Percentiles rank a stretch among this genome's conserved stretches.
phyloP scores from a whole-genome alignment of 2,888 invertebrate species.

The Volucella inanis region DNA sequence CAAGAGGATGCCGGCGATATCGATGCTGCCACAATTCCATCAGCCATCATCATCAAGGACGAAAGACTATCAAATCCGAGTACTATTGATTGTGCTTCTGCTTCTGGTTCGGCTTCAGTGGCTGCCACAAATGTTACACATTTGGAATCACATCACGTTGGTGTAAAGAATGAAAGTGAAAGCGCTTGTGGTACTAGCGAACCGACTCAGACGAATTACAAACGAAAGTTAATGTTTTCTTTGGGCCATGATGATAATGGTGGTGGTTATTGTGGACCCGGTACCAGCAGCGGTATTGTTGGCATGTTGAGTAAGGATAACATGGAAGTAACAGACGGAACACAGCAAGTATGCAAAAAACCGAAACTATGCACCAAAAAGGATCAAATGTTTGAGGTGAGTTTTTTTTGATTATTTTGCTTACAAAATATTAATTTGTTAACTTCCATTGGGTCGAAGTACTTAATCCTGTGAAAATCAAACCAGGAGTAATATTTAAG shows the following conservation, averaged over 20 bases:
- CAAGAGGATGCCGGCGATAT: slow-evolving; percentile 70
- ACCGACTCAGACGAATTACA: slow-evolving; percentile 60
- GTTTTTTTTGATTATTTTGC: neutral
- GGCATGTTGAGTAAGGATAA: slow-evolving; percentile 40
- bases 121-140: slow-evolving; percentile 28
- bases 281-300: slow-evolving; percentile 28
- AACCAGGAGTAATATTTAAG: too few species aligned
- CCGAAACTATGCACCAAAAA: slow-evolving; percentile 59
- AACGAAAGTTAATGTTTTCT: slow-evolving; percentile 67
- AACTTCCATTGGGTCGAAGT: too few species aligned
- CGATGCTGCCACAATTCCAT: slow-evolving; percentile 58
- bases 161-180: slow-evolving; percentile 62
- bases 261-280: slow-evolving; percentile 21
- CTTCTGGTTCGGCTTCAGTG: slow-evolving; percentile 6
- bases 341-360: slow-evolving; percentile 65
- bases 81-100: slow-evolving; percentile 31
- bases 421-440: too few species aligned
- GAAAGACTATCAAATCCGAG: slow-evolving; percentile 56
- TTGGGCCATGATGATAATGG: slow-evolving; percentile 55
- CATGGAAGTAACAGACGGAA: slow-evolving; percentile 41
- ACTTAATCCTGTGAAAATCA: too few species aligned
- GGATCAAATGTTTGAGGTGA: slow-evolving; percentile 77
- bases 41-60: slow-evolving; percentile 56
- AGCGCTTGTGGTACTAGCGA: slow-evolving; percentile 58
- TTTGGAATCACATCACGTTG: slow-evolving; percentile 59